Conservation (phyloP, 30 jellyfish, hydroid and myxozoan species). For the Hydra vulgaris region DNA sequence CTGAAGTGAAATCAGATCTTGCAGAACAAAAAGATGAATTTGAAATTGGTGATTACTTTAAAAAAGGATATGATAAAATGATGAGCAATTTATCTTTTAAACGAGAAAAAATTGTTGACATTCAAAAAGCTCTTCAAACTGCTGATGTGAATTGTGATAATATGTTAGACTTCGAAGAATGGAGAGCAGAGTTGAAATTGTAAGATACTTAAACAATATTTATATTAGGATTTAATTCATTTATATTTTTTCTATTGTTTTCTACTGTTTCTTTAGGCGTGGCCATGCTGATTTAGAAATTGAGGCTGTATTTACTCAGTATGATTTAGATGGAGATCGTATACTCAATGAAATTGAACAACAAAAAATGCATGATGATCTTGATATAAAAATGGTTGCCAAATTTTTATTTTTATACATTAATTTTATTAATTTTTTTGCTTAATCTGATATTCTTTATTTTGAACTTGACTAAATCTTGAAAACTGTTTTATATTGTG, state of each 20-base stretch:
- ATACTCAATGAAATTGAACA: conserved; percentile 83
- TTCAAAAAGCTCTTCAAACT: conserved; percentile 93
- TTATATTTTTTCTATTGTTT: neutral
- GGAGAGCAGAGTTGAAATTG: conserved; percentile 96
- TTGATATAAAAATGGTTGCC: conserved; percentile 99
- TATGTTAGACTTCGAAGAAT: conserved; percentile 94
- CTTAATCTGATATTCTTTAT: too few relatives aligned
- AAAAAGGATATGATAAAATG: conserved; percentile 98
- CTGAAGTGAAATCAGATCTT: conserved; percentile 96
- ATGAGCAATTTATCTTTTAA: conserved; percentile 96
- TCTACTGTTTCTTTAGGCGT: conserved; percentile 44
- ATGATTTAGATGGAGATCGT: conserved; percentile 98
- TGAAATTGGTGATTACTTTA: conserved; percentile 86
- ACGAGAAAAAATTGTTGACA: conserved; percentile 91
- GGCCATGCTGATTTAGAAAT: conserved; percentile 99
- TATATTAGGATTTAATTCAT: too few relatives aligned
- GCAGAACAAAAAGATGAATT: conserved; percentile 97
- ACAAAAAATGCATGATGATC: conserved; percentile 93
- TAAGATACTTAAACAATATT: conserved; percentile 23
- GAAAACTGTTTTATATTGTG: too few relatives aligned
- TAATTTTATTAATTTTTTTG: too few relatives aligned
- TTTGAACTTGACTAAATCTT: too few relatives aligned
- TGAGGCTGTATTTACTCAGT: conserved; percentile 97
- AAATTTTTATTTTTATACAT: too few relatives aligned
- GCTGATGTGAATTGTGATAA: conserved; percentile 96